These are phyloP conservation scores for Ctena decussata DNA, from an alignment of 2,888 invertebrate species.

Conservation along the genomic window DNA sequence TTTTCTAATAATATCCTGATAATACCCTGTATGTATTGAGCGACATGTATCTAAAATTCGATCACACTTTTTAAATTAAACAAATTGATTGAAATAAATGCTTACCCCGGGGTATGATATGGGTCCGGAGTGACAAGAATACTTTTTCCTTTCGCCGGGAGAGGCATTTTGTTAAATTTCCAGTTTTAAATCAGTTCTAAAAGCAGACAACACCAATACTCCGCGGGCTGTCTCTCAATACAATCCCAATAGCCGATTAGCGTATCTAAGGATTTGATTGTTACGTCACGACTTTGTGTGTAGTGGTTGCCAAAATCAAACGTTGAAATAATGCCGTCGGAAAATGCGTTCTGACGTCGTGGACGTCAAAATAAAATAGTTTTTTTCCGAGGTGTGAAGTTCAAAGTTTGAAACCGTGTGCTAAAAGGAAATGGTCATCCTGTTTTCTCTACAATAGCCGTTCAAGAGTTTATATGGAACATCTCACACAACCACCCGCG, in stretches of 20 bases:
- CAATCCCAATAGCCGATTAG: conserved; percentile 47
- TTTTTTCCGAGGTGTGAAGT: no score
- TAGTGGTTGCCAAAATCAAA: not conserved
- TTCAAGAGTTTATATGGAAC: no score
- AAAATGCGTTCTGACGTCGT: no score
- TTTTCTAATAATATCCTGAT: conserved; percentile 8
- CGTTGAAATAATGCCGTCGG: no score
- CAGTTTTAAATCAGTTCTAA: not conserved
- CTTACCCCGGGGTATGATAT: conserved; percentile 83
- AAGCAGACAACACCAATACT: not conserved
- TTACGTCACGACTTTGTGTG: conserved; percentile 71
- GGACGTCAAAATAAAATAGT: no score
- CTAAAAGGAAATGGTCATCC: no score
- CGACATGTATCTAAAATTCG: not conserved
- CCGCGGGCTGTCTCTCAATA: not conserved
- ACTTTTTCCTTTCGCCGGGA: conserved; percentile 76
- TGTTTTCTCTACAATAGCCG: no score
- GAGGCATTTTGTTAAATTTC: conserved; percentile 65
- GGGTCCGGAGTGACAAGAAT: conserved; percentile 82
- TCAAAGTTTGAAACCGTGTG: no score
- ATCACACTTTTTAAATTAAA: not conserved
- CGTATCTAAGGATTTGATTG: conserved; percentile 72
- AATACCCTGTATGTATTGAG: not conserved
- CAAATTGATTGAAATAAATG: conserved; percentile 19
- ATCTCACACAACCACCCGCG: no score